Conservation (phyloP, 2,888 invertebrate genomes). For the Euplagia quadripunctaria region DNA sequence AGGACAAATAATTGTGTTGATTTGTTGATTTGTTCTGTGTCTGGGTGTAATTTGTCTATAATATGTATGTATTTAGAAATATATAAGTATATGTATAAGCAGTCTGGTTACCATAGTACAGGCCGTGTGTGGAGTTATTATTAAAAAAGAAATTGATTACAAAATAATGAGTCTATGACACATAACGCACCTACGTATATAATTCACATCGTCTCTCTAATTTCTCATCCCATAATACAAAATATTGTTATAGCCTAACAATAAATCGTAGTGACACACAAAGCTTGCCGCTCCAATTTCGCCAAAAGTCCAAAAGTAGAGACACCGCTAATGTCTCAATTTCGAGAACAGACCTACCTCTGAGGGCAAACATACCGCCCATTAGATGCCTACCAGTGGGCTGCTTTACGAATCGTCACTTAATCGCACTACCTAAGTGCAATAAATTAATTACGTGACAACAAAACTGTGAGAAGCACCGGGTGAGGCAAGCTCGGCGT, state of each 20-base stretch:
- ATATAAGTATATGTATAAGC: too few species aligned
- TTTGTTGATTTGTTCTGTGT: too few species aligned
- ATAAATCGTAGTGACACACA: slow-evolving; percentile 70
- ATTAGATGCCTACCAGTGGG: slow-evolving; percentile 64
- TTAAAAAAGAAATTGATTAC: too few species aligned
- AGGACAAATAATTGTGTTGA: too few species aligned
- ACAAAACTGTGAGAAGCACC: slow-evolving; percentile 79
- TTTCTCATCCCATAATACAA: slow-evolving; percentile 19
- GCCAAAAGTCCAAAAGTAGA: slow-evolving; percentile 60
- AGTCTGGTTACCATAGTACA: too few species aligned
- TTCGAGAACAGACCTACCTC: slow-evolving; percentile 80
- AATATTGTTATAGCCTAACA: slow-evolving; percentile 49
- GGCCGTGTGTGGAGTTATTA: too few species aligned
- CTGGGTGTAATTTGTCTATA: too few species aligned
- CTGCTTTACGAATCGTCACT: slow-evolving; percentile 65
- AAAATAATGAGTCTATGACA: too few species aligned
- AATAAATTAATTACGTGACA: slow-evolving; percentile 87
- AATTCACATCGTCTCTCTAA: too few species aligned
- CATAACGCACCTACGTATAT: too few species aligned
- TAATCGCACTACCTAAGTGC: slow-evolving; percentile 64
- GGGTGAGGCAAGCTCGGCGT: slow-evolving; percentile 70
- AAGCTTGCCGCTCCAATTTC: slow-evolving; percentile 72
- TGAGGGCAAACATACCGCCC: slow-evolving; percentile 81
- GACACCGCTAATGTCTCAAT: slow-evolving; percentile 82
- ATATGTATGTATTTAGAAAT: too few species aligned